Evolutionary conservation across 2,797 vertebrate species (phyloP), one percentile per base, ranked within the genome.

Genomic region (Sebastes miniatus): DNA sequence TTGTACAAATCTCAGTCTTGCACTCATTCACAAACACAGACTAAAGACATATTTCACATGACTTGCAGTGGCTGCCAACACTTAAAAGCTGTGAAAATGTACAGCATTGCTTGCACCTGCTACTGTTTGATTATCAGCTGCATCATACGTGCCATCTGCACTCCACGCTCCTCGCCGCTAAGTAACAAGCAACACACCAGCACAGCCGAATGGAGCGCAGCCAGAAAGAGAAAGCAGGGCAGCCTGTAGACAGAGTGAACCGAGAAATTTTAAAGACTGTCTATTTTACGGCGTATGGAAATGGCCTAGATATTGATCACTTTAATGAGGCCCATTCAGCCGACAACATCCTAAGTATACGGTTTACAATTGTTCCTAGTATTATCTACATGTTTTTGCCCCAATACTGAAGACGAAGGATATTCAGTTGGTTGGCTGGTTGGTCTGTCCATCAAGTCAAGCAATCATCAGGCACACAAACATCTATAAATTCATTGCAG

Each of bases 241-340:
- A 27, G 56, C 50, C 22, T 80, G 31, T 18, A 88, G 71, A 83
- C 79, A 72, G 61, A 43, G 54, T 72, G 71, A 76, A 58, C 31
- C 9, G 39, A 64, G 65, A 66, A 43, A 63, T 50, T 71, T 83
- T 76, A 69, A 89, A 79, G 66, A 78, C 64, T 14, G 32, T 52
- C 32, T 77, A 24, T 81, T 88, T 89, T 87, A 86, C 71, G 50
- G 62, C 58, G 16, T 64, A 54, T 74, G 69, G 75, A 81, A 87
- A 86, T 76, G 67, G 73, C 22, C 31, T 78, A 24, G 69, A 75
- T 72, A 88, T 87, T 75, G 87, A 89, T 87, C 65, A 73, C 22
- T n/a, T 77, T 70, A 83, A 88, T 75, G 80, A 83, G 47, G 63
- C 5, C 25, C 69, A 65, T 79, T 77, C 50, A 73, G 67, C 67